Evolutionary conservation across 2,113 vertebrate species (phyloP).

Genomic region (Sebastes fasciatus): DNA sequence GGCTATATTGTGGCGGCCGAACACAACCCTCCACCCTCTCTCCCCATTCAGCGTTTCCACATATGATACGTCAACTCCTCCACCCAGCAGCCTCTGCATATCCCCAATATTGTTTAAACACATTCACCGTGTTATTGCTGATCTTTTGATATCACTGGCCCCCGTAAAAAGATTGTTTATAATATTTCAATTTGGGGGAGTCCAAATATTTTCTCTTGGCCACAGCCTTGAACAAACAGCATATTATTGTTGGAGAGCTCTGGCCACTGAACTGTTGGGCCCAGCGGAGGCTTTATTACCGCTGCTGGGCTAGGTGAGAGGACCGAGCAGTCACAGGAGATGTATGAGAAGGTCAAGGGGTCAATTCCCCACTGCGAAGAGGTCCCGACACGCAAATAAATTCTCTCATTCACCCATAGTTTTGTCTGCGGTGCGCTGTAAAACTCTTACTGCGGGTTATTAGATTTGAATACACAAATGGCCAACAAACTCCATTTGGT

Average conservation of each 20-base stretch:
- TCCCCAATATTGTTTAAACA: conserved; percentile 73
- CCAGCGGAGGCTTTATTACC: conserved; percentile 62
- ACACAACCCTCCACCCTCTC: conserved; percentile 23
- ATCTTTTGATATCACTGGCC: conserved; percentile 74
- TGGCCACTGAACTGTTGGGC: conserved; percentile 61
- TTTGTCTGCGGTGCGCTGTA: conserved; percentile 16
- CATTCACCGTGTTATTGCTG: conserved; percentile 72
- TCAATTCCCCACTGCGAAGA: conserved; percentile 38
- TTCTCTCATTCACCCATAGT: conserved; percentile 40
- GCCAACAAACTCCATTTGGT: conserved; percentile 27
- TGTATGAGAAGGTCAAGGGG: conserved; percentile 53
- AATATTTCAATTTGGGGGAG: conserved; percentile 82
- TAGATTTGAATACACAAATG: conserved; percentile 44
- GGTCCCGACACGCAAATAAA: conserved; percentile 60
- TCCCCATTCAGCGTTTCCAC: conserved; percentile 56
- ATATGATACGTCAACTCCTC: conserved; percentile 56
- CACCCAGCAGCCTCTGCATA: conserved; percentile 56
- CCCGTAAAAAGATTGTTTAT: conserved; percentile 80
- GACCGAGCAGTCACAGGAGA: conserved; percentile 46
- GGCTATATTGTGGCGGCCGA: conserved; percentile 26
- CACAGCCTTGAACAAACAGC: conserved; percentile 82
- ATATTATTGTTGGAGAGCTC: conserved; percentile 81
- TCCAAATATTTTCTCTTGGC: conserved; percentile 84
- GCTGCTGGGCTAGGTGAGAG: conserved; percentile 52
- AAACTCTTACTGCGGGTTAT: conserved; percentile 31